Evolutionary conservation across 2,113 vertebrate species (phyloP), one percentile per base, ranked within the genome.

Genomic region (Neodon shergylaensis): DNA sequence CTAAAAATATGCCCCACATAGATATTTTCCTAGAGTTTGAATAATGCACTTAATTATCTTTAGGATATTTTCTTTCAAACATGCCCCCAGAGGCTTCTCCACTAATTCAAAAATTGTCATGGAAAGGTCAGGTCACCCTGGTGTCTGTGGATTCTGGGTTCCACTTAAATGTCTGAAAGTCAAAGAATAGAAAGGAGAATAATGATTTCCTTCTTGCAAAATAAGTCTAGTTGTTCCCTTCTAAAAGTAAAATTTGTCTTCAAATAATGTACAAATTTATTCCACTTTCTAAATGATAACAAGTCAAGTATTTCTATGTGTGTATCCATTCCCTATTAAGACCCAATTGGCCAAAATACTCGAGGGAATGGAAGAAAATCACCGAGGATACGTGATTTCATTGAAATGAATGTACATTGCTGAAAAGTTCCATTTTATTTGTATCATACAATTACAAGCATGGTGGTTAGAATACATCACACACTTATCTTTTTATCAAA

Each of bases 1-100:
- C 26, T 94, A 77, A 95, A 97, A 95, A 86, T 97, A 73, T 94
- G 1, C 49, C 19, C 76, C 47, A 76, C 11, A 49, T 0, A 66
- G 42, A 58, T 36, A 61, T 84, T 97, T 96, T 24, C 16, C 17
- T 24, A 63, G 58, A 63, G 44, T 78, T 96, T 94, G 73, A 97
- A 96, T 93, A 93, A 96, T 97, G 10, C 63, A 63, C 58, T 94
- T 95, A 42, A 19, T 96, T 97, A 85, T 93, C 96, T 96, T 96
- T 66, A 65, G 74, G 58, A 88, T 91, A 96, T 98, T 73, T 77
- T 61, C 93, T 97, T 97, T 94, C 92, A 96, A 89, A 97, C 68
- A 70, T 70, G 52, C 70, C 92, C 92, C 95, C 73, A 52, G 58
- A 82, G 66, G 85, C 89, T 81, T 89, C 58, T 28, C 66, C 36